Conservation (phyloP, 2,113 vertebrate genomes). For the Progne subis region DNA sequence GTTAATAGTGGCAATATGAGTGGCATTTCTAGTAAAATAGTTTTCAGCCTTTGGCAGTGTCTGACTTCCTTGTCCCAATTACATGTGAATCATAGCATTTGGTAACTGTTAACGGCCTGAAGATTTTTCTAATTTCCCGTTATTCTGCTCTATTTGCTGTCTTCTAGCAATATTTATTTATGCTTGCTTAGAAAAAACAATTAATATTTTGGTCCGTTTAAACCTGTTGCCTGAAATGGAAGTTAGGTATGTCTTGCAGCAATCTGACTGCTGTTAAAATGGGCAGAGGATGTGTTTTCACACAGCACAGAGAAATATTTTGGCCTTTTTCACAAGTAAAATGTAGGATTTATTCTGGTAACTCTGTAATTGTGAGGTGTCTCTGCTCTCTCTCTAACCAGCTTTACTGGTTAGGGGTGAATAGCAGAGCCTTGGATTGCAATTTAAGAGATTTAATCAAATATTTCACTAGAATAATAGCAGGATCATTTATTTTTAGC, state of each 20-base stretch:
- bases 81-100: not conserved
- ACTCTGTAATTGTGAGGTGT: not conserved
- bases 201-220: not conserved
- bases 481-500: slow-evolving; percentile 18
- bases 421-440: not conserved
- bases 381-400: not conserved
- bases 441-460: not conserved
- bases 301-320: not conserved
- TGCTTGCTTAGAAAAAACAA: not conserved
- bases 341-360: not conserved
- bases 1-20: not conserved
- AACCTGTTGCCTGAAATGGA: not conserved
- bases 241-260: not conserved
- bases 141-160: not conserved
- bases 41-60: not conserved
- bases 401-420: not conserved
- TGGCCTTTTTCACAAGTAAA: not conserved
- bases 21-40: not conserved
- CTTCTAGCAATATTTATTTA: not conserved
- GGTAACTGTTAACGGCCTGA: rapidly evolving
- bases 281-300: not conserved
- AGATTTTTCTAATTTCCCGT: not conserved
- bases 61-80: not conserved
- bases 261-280: not conserved
- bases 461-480: not conserved